Conservation (phyloP, 2,113 vertebrate genomes). For the Psophia crepitans region DNA sequence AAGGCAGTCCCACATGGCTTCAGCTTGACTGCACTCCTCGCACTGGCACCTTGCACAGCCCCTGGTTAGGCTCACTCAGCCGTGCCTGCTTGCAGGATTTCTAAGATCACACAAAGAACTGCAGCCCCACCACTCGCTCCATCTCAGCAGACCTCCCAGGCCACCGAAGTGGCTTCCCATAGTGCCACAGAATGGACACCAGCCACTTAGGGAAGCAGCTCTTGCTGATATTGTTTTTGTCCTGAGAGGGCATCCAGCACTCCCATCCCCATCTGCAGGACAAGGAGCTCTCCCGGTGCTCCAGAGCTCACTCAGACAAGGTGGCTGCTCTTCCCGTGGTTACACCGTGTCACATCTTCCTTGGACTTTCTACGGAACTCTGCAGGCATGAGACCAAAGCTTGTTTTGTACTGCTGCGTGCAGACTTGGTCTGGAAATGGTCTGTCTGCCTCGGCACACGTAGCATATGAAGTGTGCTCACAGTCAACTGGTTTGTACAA, state of each 20-base stretch:
- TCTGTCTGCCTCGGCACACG: accelerated
- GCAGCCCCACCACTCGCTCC: neutral
- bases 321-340: neutral
- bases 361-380: neutral
- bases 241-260: neutral
- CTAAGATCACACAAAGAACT: neutral
- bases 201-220: neutral
- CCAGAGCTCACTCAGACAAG: neutral
- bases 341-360: accelerated
- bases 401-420: neutral
- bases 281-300: neutral
- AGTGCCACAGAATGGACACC: neutral
- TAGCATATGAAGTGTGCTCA: neutral
- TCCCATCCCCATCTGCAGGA: neutral
- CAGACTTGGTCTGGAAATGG: neutral
- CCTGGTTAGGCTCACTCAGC: neutral
- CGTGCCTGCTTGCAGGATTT: accelerated
- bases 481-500: neutral
- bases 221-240: accelerated
- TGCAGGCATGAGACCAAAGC: neutral
- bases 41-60: neutral
- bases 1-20: neutral
- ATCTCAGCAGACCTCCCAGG: neutral
- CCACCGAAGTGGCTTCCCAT: neutral
- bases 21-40: neutral